Percentiles rank a stretch among this genome's conserved stretches.
Conservation (phyloP, 2,113 vertebrate species). For the Silurus meridionalis region DNA sequence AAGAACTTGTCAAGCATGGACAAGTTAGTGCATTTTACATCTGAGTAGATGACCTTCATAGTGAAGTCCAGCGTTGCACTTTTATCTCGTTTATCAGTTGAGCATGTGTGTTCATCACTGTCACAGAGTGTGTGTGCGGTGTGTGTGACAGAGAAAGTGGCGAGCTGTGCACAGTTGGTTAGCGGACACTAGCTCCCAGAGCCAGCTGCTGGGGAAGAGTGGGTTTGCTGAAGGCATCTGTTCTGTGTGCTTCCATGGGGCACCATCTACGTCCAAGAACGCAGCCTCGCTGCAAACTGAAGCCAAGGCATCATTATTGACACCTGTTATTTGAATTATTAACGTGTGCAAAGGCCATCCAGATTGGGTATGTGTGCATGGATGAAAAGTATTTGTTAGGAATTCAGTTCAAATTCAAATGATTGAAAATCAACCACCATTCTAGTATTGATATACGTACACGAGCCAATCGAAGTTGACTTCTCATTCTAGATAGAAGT, state of each 20-base stretch:
- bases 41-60: slow-evolving; percentile 47
- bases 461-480: not conserved
- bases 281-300: slow-evolving; percentile 35
- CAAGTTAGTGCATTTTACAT: slow-evolving; percentile 12
- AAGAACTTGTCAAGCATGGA: slow-evolving; percentile 31
- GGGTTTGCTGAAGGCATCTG: slow-evolving; percentile 58
- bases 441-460: not conserved
- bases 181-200: slow-evolving; percentile 46
- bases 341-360: slow-evolving; percentile 43
- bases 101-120: slow-evolving; percentile 48
- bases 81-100: slow-evolving; percentile 41
- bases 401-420: not conserved
- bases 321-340: slow-evolving; percentile 59
- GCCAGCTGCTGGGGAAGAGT: slow-evolving; percentile 54
- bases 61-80: slow-evolving; percentile 19
- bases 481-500: too few relatives aligned
- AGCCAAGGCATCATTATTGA: slow-evolving; percentile 43
- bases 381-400: not conserved
- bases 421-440: not conserved
- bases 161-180: slow-evolving; percentile 48
- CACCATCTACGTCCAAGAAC: slow-evolving; percentile 39
- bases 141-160: slow-evolving; percentile 33
- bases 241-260: slow-evolving; percentile 48
- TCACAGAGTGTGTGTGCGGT: slow-evolving; percentile 37
- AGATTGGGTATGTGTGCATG: not conserved